phyloP scores from a whole-genome alignment of 2,888 invertebrate genomes.

The Operophtera brumata region DNA sequence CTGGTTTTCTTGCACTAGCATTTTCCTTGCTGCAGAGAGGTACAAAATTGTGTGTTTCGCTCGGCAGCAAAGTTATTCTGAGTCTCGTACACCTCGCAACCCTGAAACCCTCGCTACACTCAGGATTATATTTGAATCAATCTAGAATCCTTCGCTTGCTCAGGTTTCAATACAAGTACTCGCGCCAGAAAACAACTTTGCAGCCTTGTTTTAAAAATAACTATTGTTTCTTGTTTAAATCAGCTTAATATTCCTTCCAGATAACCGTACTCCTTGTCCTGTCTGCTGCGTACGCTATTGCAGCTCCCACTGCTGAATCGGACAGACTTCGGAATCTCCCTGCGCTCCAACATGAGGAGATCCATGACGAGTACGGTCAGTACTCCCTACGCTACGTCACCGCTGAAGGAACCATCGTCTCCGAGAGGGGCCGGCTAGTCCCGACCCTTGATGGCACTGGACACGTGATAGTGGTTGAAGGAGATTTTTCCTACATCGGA shows the following conservation, averaged over 20 bases:
- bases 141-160: too few species aligned
- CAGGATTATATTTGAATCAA: too few species aligned
- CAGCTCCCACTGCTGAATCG: slow-evolving; percentile 17
- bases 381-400: slow-evolving; percentile 52
- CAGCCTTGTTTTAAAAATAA: too few species aligned
- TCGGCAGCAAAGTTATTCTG: too few species aligned
- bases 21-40: too few species aligned
- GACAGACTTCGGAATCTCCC: slow-evolving; percentile 33
- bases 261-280: slow-evolving; percentile 13
- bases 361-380: slow-evolving; percentile 52
- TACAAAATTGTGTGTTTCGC: too few species aligned
- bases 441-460: slow-evolving; percentile 41
- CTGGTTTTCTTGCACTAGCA: too few species aligned
- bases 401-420: slow-evolving; percentile 51
- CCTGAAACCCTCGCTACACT: too few species aligned
- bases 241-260: slow-evolving; percentile 10
- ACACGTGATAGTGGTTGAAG: slow-evolving; percentile 46
- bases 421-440: slow-evolving; percentile 46
- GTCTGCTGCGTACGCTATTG: slow-evolving; percentile 16
- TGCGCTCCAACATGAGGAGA: slow-evolving; percentile 49
- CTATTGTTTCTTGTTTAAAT: too few species aligned
- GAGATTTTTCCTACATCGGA: slow-evolving; percentile 46
- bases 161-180: too few species aligned
- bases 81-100: too few species aligned
- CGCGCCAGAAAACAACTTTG: too few species aligned